Conservation (phyloP, 2,113 vertebrate species). For the Lycaon pictus region DNA sequence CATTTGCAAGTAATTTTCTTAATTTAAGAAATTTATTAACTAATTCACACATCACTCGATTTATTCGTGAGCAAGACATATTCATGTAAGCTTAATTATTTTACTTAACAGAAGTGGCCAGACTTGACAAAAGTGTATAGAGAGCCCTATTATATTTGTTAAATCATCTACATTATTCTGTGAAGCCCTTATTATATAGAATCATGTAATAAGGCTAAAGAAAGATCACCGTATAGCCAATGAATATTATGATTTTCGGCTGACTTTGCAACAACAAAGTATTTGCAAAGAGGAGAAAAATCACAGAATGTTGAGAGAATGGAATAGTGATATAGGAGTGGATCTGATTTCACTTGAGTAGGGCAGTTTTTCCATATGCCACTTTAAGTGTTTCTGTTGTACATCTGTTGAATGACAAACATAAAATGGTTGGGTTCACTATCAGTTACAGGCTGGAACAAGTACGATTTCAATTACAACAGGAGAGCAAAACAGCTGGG, state of each 20-base stretch:
- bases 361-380: slow-evolving; percentile 85
- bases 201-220: not conserved
- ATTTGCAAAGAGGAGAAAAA: slow-evolving; percentile 32
- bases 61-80: not conserved
- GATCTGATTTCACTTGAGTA: slow-evolving; percentile 73
- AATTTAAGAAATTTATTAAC: not conserved
- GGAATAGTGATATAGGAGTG: slow-evolving; percentile 31
- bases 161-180: not conserved
- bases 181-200: accelerated
- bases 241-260: not conserved
- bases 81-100: slow-evolving; percentile 26
- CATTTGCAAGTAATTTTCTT: not conserved
- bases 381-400: slow-evolving; percentile 78
- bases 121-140: not conserved
- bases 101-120: not conserved
- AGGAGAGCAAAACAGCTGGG: slow-evolving; percentile 89
- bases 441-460: slow-evolving; percentile 89
- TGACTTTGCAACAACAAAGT: not conserved
- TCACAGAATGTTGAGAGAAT: not conserved
- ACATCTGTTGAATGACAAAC: slow-evolving; percentile 88
- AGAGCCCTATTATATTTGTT: not conserved
- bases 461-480: slow-evolving; percentile 90
- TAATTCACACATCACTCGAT: not conserved
- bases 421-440: slow-evolving; percentile 88
- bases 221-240: not conserved